Conservation (phyloP, 2,113 vertebrate genomes). For the Monarcha castaneiventris region DNA sequence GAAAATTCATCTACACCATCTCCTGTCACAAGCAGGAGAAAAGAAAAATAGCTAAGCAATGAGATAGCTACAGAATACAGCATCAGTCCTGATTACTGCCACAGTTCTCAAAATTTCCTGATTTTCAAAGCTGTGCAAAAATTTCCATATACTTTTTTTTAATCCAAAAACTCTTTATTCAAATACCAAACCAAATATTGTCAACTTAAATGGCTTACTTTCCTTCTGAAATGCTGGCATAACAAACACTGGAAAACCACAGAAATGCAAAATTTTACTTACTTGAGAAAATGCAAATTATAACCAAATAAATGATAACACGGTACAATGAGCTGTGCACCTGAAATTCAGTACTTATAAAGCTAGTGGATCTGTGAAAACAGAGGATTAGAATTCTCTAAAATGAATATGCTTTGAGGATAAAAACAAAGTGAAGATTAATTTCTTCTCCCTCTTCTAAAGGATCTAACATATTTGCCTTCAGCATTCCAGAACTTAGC, state of each 20-base stretch:
- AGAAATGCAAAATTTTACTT: neutral
- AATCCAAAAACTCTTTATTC: neutral
- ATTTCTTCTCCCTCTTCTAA: neutral
- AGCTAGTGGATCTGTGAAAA: neutral
- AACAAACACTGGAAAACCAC: neutral
- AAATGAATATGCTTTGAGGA: neutral
- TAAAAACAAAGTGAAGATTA: neutral
- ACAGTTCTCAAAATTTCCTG: neutral
- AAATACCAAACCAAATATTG: neutral
- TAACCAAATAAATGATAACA: neutral
- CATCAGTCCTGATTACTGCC: neutral
- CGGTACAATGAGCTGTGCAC: neutral
- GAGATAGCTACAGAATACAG: neutral
- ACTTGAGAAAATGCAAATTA: neutral
- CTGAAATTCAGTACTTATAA: neutral
- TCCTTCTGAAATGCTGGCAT: neutral
- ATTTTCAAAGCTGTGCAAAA: slow-evolving; percentile 12
- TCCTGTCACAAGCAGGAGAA: neutral
- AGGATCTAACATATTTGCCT: neutral
- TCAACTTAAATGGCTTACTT: neutral
- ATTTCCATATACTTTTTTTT: neutral
- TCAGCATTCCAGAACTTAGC: neutral
- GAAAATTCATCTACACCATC: slow-evolving; percentile 10
- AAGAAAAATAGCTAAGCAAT: neutral
- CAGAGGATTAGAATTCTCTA: neutral